phyloP scores from a whole-genome alignment of 2,113 vertebrate genomes.

The Empidonax alnorum region DNA sequence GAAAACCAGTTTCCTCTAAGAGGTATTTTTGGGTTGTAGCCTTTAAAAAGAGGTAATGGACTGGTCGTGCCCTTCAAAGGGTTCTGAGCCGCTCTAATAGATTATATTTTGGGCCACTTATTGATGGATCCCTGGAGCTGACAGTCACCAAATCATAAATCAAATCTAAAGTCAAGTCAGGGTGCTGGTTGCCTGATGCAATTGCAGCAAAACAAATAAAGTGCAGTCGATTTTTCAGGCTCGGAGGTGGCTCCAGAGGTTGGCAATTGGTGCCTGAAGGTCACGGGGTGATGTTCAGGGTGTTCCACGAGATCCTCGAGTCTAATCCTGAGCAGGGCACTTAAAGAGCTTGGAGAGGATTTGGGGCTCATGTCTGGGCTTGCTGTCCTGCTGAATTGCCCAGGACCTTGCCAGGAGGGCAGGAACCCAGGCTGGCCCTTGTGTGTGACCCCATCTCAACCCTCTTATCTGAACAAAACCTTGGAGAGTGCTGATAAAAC shows the following conservation, averaged over 20 bases:
- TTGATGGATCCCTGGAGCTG: background rate
- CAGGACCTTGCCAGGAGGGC: background rate
- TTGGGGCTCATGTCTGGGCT: background rate
- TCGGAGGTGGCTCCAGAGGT: accelerated
- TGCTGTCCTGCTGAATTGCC: background rate
- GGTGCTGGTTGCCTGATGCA: accelerated
- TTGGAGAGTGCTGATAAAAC: background rate
- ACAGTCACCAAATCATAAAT: background rate
- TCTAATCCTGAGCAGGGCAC: background rate
- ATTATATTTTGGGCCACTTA: background rate
- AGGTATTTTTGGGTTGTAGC: background rate
- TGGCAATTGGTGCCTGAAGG: background rate
- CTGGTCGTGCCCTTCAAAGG: background rate
- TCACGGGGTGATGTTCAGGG: background rate
- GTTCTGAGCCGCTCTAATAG: background rate
- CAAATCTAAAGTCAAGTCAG: background rate
- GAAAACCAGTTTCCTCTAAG: background rate
- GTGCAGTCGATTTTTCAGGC: accelerated
- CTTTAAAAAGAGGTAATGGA: background rate
- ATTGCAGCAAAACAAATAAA: background rate
- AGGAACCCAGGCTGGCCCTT: background rate
- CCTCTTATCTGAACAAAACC: background rate
- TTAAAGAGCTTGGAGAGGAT: background rate
- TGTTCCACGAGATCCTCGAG: accelerated
- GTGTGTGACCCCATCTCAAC: background rate